phyloP scores from a whole-genome alignment of 2,797 vertebrate species.

The Psittacula echo region DNA sequence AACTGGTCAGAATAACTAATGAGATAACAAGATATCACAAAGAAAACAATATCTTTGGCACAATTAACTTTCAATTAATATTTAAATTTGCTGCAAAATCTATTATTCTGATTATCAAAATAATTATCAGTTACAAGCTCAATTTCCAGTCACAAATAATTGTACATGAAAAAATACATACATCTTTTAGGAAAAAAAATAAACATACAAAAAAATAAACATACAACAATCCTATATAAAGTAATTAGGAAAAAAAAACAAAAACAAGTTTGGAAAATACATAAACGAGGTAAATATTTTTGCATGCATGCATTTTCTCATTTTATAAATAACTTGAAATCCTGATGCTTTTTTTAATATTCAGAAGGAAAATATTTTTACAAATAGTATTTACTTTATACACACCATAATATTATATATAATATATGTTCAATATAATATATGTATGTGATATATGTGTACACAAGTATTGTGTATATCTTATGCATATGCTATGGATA shows the following conservation, averaged over 20 bases:
- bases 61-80: background rate
- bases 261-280: background rate
- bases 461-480: background rate
- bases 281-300: background rate
- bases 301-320: background rate
- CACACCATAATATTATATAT: fast-evolving
- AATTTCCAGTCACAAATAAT: background rate
- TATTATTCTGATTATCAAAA: background rate
- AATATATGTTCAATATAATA: background rate
- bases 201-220: background rate
- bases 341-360: background rate
- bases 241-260: fast-evolving
- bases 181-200: background rate
- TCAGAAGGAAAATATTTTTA: background rate
- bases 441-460: background rate
- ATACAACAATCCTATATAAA: background rate
- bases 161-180: fast-evolving
- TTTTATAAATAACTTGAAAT: background rate
- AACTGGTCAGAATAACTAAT: background rate
- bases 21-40: background rate
- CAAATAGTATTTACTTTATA: background rate
- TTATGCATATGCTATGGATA: background rate
- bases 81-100: background rate
- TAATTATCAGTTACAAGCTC: background rate
- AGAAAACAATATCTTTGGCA: background rate